Percentiles rank a stretch among this genome's conserved stretches.
Evolutionary conservation across 2,113 vertebrate genomes (phyloP).

Genomic region (Sminthopsis crassicaudata): DNA sequence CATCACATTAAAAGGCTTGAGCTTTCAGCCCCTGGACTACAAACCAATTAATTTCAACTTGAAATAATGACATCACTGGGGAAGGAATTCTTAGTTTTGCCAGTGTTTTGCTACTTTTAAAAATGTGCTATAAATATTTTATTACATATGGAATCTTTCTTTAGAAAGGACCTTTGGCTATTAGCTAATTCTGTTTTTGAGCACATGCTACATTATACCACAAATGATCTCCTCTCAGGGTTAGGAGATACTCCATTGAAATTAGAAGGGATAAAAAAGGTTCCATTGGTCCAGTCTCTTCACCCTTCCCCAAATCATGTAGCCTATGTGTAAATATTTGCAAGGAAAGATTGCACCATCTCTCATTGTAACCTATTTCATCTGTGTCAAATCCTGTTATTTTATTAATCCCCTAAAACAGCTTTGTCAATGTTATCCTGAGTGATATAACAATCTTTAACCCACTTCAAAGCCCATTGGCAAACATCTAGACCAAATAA

Average conservation of each 20-base stretch:
- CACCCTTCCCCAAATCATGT: conserved; percentile 19
- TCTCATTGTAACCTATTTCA: conserved; percentile 10
- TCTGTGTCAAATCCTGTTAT: conserved; percentile 37
- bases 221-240: conserved; percentile 40
- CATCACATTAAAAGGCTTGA: neutral
- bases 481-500: conserved; percentile 43
- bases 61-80: neutral
- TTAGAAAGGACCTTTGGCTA: neutral
- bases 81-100: neutral
- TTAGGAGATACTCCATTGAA: conserved; percentile 19
- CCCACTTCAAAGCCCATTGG: conserved; percentile 39
- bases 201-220: conserved; percentile 24
- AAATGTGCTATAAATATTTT: neutral
- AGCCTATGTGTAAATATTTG: conserved; percentile 44
- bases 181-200: conserved; percentile 52
- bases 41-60: neutral
- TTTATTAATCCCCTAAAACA: conserved; percentile 60
- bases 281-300: conserved; percentile 32
- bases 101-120: neutral
- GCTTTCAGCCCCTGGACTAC: neutral
- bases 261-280: conserved; percentile 23
- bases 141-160: neutral
- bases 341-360: conserved; percentile 41
- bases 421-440: conserved; percentile 41
- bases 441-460: conserved; percentile 10